Evolutionary conservation across 2,113 vertebrate species (phyloP).

Genomic region (Phalacrocorax brasilianus): DNA sequence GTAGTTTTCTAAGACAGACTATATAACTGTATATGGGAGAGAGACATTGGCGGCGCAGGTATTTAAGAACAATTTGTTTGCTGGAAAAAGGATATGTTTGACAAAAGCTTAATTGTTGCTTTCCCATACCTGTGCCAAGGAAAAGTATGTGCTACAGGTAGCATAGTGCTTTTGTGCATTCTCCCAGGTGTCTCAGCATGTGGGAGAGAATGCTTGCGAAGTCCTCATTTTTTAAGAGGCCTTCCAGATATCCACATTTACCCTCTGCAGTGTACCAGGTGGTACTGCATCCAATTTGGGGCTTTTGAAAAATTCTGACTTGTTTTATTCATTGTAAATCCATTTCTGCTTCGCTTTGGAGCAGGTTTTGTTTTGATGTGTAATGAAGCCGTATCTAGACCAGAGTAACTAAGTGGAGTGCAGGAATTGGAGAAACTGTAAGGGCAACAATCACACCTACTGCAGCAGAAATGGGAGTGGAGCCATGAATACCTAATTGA

Average conservation of each 20-base stretch:
- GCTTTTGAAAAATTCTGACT: not conserved
- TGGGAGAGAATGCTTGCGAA: not conserved
- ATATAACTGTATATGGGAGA: not conserved
- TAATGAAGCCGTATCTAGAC: not conserved
- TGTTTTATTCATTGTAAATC: not conserved
- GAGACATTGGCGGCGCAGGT: not conserved
- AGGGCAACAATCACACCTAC: not conserved
- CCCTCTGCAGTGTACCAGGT: not conserved
- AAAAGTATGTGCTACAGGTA: not conserved
- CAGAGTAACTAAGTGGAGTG: not conserved
- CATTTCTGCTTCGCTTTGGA: not conserved
- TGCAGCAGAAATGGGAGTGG: not conserved
- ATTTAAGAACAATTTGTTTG: not conserved
- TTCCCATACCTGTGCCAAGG: not conserved
- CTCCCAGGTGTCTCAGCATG: not conserved
- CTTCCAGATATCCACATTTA: not conserved
- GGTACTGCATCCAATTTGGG: not conserved
- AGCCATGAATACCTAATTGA: not conserved
- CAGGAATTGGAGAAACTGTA: not conserved
- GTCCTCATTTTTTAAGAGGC: not conserved
- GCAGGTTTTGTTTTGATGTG: not conserved
- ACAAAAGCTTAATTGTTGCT: constrained; percentile 19
- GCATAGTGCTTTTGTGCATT: not conserved
- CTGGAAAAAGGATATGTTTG: not conserved
- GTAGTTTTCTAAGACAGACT: not conserved